phyloP scores from a whole-genome alignment of 2,113 vertebrate species.

The Osmerus eperlanus region DNA sequence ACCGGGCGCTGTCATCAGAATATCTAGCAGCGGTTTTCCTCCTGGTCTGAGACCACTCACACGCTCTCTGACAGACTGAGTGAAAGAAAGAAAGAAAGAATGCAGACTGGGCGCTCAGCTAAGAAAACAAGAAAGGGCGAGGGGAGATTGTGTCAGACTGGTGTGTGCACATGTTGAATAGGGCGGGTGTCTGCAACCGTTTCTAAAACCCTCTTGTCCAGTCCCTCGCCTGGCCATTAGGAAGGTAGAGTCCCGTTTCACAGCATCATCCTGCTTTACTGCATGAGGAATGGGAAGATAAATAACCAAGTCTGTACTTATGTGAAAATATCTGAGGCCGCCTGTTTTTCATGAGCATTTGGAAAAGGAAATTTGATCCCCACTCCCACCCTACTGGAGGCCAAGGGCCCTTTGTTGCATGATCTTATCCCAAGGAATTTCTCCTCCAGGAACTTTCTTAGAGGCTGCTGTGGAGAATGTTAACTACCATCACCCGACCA shows the following conservation, averaged over 20 bases:
- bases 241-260: slow-evolving; percentile 44
- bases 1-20: slow-evolving; percentile 24
- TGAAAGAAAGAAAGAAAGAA: slow-evolving; percentile 3
- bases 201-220: slow-evolving; percentile 41
- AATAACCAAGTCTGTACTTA: slow-evolving; percentile 61
- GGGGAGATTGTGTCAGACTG: background rate
- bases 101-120: slow-evolving; percentile 22
- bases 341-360: slow-evolving; percentile 72
- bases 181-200: slow-evolving; percentile 29
- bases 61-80: background rate
- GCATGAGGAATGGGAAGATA: slow-evolving; percentile 47
- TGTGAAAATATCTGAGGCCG: slow-evolving; percentile 53
- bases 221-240: slow-evolving; percentile 34
- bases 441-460: slow-evolving; percentile 33
- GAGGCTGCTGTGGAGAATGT: slow-evolving; percentile 40
- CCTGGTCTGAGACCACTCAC: background rate
- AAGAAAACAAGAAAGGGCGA: slow-evolving; percentile 11
- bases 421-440: slow-evolving; percentile 52
- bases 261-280: slow-evolving; percentile 24
- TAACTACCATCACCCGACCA: slow-evolving; percentile 37
- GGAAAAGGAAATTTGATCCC: slow-evolving; percentile 69
- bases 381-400: slow-evolving; percentile 35
- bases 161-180: background rate
- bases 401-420: slow-evolving; percentile 54
- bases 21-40: background rate